phyloP scores from a whole-genome alignment of 53 echinoderm and acorn worm genomes.

The Temnopleurus reevesii region DNA sequence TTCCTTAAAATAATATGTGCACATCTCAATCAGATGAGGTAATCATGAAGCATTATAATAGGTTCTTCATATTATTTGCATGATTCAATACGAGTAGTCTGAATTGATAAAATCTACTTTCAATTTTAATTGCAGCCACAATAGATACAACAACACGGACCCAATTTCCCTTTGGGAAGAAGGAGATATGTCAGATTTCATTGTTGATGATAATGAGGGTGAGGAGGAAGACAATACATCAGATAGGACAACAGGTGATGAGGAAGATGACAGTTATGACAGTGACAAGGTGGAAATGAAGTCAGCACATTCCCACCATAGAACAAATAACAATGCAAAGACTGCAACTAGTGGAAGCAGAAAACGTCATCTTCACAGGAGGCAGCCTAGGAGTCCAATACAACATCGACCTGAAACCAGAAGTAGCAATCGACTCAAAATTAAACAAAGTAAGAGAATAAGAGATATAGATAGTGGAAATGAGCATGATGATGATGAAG shows the following conservation, averaged over 20 bases:
- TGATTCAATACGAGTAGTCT: too few species aligned
- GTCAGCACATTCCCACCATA: background rate
- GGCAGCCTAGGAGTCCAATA: background rate
- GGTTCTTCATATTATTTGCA: background rate
- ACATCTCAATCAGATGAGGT: too few species aligned
- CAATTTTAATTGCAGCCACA: background rate
- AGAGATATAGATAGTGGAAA: background rate
- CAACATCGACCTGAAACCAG: background rate
- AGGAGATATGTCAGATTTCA: constrained; percentile 5
- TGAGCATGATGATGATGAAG: background rate
- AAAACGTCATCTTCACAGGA: background rate
- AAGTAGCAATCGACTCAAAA: background rate
- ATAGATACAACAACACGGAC: constrained; percentile 34
- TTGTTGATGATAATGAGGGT: background rate
- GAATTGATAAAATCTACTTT: too few species aligned
- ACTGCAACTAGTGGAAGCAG: background rate
- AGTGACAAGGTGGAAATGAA: background rate
- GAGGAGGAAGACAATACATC: background rate
- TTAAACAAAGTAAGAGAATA: background rate
- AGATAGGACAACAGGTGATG: background rate
- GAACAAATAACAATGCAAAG: background rate
- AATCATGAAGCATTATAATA: background rate
- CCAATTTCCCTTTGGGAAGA: constrained; percentile 21
- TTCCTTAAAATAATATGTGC: background rate
- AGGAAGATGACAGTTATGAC: background rate